Conservation (phyloP, 2,797 vertebrate species). For the Pangasius djambal region DNA sequence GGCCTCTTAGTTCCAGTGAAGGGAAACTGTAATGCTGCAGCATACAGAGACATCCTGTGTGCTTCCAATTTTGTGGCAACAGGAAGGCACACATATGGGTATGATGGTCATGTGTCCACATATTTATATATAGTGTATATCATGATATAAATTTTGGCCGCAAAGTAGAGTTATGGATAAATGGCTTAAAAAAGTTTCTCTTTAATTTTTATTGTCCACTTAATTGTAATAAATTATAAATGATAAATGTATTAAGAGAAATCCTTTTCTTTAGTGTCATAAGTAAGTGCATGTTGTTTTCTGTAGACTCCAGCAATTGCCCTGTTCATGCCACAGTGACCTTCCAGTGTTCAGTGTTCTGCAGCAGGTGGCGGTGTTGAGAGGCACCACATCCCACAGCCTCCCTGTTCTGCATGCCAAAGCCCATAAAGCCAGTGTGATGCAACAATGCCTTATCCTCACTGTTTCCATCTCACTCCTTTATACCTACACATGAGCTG, state of each 20-base stretch:
- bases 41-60: background rate
- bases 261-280: background rate
- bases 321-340: constrained; percentile 32
- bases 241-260: background rate
- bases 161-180: background rate
- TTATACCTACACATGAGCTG: constrained; percentile 62
- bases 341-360: constrained; percentile 26
- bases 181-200: background rate
- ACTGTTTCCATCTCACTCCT: constrained; percentile 57
- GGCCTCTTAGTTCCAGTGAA: background rate
- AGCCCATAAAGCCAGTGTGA: constrained; percentile 53
- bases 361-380: constrained; percentile 79
- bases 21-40: background rate
- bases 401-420: constrained; percentile 40
- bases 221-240: background rate
- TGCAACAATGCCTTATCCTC: constrained; percentile 58
- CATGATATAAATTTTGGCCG: background rate
- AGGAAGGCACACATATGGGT: background rate
- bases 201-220: background rate
- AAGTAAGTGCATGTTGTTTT: background rate
- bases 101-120: background rate
- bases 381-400: constrained; percentile 59
- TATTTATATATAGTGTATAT: constrained; percentile 7
- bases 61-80: background rate
- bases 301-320: background rate